Percentiles rank a stretch among this genome's conserved stretches.
Conservation (phyloP, 2,113 vertebrate genomes). For the Lamprotornis superbus region DNA sequence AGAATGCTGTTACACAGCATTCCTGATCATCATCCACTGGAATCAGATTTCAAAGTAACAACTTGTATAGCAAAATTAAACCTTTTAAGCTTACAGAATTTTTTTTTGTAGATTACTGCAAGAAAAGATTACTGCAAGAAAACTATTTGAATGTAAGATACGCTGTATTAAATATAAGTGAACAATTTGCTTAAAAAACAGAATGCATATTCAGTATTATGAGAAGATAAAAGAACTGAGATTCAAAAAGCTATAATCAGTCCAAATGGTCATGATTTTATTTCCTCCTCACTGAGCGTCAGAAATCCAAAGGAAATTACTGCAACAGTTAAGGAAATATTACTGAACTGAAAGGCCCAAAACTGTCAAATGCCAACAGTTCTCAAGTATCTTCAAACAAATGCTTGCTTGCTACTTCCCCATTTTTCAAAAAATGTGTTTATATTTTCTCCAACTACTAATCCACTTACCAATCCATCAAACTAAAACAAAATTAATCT, state of each 20-base stretch:
- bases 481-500: not conserved
- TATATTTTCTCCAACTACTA: not conserved
- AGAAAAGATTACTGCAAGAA: conserved; percentile 1
- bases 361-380: not conserved
- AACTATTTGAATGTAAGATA: not conserved
- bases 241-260: not conserved
- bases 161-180: not conserved
- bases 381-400: not conserved
- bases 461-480: not conserved
- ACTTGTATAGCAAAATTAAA: conserved; percentile 1
- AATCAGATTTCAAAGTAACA: conserved; percentile 69
- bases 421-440: not conserved
- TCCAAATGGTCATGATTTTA: not conserved
- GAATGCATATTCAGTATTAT: not conserved
- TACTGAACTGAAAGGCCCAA: not conserved
- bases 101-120: no score
- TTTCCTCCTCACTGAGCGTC: not conserved
- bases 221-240: not conserved
- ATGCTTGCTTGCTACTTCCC: not conserved
- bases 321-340: not conserved
- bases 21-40: conserved; percentile 64
- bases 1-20: conserved; percentile 74
- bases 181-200: not conserved
- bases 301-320: not conserved
- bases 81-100: not conserved